These are phyloP conservation scores for Anas platyrhynchos DNA, from an alignment of 2,113 vertebrate species.

Conservation along the genomic window DNA sequence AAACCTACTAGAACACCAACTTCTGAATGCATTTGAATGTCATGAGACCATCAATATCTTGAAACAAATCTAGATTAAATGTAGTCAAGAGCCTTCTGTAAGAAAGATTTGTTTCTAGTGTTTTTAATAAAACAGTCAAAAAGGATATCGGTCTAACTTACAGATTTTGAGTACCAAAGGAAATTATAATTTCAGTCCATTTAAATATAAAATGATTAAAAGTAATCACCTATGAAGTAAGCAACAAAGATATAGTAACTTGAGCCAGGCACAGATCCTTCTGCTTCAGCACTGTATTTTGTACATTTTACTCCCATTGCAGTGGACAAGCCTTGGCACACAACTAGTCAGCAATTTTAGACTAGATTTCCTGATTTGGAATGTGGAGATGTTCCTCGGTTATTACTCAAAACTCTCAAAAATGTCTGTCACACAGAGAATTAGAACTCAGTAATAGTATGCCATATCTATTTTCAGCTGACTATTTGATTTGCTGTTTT, in stretches of 20 bases:
- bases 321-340: neutral
- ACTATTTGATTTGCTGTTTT: neutral
- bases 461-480: neutral
- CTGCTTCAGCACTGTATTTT: neutral
- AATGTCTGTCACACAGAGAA: neutral
- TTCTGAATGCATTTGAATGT: neutral
- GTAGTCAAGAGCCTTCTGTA: neutral
- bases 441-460: neutral
- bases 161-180: neutral
- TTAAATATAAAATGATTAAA: neutral
- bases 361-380: neutral
- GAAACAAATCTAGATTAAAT: neutral
- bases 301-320: neutral
- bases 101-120: neutral
- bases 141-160: neutral
- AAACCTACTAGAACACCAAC: neutral
- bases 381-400: neutral
- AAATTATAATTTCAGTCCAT: neutral
- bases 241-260: neutral
- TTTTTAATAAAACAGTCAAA: neutral
- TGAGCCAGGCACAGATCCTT: neutral
- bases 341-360: neutral
- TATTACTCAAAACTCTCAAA: neutral
- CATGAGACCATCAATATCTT: neutral
- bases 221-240: constrained; percentile 13